Conservation (phyloP, 2,888 invertebrate species). For the Chalcosyrphus nemorum region DNA sequence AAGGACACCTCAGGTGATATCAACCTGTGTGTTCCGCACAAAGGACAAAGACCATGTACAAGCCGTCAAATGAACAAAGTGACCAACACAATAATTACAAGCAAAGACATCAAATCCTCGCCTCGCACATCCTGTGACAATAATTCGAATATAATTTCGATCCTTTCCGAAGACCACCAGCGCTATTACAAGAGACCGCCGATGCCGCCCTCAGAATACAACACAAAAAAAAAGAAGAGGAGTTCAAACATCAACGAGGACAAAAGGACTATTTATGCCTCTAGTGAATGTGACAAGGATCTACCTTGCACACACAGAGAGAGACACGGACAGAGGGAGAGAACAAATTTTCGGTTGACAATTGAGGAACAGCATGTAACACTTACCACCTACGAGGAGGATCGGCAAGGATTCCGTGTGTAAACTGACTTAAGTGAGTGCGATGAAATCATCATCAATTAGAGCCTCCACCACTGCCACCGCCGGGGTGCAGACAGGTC, state of each 20-base stretch:
- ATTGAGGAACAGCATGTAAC: constrained; percentile 69
- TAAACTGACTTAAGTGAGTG: constrained; percentile 69
- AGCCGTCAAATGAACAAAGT: constrained; percentile 56
- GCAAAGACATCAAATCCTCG: constrained; percentile 66
- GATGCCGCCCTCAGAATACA: constrained; percentile 48
- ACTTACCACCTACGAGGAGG: constrained; percentile 69
- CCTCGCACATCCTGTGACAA: constrained; percentile 67
- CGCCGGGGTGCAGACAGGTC: constrained; percentile 75
- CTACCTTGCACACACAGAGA: constrained; percentile 24
- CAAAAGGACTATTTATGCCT: constrained; percentile 31
- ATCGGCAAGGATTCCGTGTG: constrained; percentile 27
- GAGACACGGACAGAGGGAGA: not conserved
- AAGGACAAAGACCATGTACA: constrained; percentile 15
- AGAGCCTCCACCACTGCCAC: constrained; percentile 73
- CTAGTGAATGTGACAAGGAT: constrained; percentile 61
- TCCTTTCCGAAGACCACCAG: constrained; percentile 53
- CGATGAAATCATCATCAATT: constrained; percentile 74
- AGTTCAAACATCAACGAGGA: constrained; percentile 53
- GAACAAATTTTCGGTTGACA: constrained; percentile 46
- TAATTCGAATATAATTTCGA: constrained; percentile 66
- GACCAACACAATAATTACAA: constrained; percentile 67
- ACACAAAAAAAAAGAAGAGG: constrained; percentile 37
- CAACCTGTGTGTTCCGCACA: constrained; percentile 53
- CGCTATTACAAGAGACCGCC: constrained; percentile 42
- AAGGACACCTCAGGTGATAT: not conserved